phyloP scores from a whole-genome alignment of 2,797 vertebrate genomes.

The Anabacerthia variegaticeps region DNA sequence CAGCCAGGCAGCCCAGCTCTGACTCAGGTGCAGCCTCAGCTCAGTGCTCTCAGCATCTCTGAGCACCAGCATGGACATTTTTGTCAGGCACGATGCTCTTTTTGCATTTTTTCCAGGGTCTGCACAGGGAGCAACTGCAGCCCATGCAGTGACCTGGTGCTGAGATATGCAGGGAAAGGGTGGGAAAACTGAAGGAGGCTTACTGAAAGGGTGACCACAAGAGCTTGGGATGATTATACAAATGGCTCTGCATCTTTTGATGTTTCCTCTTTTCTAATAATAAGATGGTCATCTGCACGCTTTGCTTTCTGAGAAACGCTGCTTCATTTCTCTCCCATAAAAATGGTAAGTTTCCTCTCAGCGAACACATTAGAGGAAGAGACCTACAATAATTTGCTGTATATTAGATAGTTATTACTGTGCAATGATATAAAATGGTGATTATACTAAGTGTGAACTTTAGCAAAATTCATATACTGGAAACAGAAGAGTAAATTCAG shows the following conservation, averaged over 20 bases:
- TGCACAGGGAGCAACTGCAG: not conserved
- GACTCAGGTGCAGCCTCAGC: not conserved
- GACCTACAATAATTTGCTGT: constrained; percentile 25
- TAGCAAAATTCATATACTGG: constrained; percentile 6
- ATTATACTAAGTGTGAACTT: constrained; percentile 15
- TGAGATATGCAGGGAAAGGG: not conserved
- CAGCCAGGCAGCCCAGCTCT: not conserved
- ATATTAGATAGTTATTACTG: constrained; percentile 46
- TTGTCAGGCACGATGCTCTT: not conserved
- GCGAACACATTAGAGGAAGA: constrained; percentile 31
- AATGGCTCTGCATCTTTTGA: constrained; percentile 24
- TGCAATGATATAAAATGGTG: constrained; percentile 13
- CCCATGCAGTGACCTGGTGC: not conserved
- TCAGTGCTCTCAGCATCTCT: not conserved
- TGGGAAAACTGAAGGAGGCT: constrained; percentile 32
- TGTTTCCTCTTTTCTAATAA: constrained; percentile 52
- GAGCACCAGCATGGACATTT: accelerated
- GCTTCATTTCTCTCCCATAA: constrained; percentile 46
- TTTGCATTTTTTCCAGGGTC: not conserved
- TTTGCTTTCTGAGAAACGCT: constrained; percentile 28
- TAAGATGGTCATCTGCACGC: constrained; percentile 32
- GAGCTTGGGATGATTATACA: constrained; percentile 36
- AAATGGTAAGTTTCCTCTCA: constrained; percentile 29
- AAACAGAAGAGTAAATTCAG: constrained; percentile 15
- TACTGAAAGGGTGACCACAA: constrained; percentile 5